phyloP scores from a whole-genome alignment of 2,113 vertebrate genomes.

The Sisor rabdophorus region DNA sequence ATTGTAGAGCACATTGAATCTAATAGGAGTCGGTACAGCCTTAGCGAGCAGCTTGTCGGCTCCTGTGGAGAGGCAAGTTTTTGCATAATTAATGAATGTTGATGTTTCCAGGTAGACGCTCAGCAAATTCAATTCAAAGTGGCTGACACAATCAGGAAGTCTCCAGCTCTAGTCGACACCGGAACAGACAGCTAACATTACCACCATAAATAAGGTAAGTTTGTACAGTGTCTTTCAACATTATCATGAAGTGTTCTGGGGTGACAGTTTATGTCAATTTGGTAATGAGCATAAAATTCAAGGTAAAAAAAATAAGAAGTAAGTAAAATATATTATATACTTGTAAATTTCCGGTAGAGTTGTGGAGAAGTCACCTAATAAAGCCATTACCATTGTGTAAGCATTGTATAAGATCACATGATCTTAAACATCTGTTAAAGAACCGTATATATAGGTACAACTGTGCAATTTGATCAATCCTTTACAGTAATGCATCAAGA shows the following conservation, averaged over 20 bases:
- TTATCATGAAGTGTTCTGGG: conserved; percentile 63
- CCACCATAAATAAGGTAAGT: conserved; percentile 74
- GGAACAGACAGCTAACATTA: conserved; percentile 74
- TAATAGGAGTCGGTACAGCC: conserved; percentile 66
- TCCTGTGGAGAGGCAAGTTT: conserved; percentile 66
- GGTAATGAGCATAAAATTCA: conserved; percentile 50
- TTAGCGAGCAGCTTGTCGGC: conserved; percentile 56
- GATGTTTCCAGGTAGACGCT: conserved; percentile 78
- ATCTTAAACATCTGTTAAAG: neutral
- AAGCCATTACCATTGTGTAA: neutral
- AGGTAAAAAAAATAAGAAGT: conserved; percentile 8
- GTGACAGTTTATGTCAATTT: conserved; percentile 63
- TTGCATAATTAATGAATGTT: conserved; percentile 81
- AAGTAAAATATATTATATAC: too few species aligned
- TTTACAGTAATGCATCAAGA: conserved; percentile 58
- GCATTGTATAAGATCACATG: neutral
- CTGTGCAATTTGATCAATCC: neutral
- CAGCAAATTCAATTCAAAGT: conserved; percentile 68
- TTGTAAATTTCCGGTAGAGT: too few species aligned
- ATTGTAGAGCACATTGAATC: conserved; percentile 65
- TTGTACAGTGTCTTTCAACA: conserved; percentile 72
- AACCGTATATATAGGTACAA: too few species aligned
- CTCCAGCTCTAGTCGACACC: conserved; percentile 62
- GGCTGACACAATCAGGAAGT: conserved; percentile 56
- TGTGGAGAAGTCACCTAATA: neutral